Conservation (phyloP, 2,888 invertebrate genomes). For the Cybosia mesomella region DNA sequence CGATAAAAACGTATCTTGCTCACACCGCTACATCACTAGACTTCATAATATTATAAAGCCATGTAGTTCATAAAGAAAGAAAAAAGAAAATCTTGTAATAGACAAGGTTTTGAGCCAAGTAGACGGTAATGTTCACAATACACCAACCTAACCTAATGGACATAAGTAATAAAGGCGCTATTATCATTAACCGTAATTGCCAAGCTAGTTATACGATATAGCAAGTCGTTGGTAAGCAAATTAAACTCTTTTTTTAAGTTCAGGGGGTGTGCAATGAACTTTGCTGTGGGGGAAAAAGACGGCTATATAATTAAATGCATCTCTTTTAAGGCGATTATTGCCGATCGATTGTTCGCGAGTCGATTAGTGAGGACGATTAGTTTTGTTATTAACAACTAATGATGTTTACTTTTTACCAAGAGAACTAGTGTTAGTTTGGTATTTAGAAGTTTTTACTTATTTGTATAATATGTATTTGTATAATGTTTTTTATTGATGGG, state of each 20-base stretch:
- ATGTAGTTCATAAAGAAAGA: conserved; percentile 9
- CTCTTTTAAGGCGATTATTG: conserved; percentile 50
- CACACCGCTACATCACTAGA: background rate
- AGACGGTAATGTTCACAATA: conserved; percentile 55
- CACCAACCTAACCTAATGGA: conserved; percentile 61
- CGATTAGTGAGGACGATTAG: conserved; percentile 42
- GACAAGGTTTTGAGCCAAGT: conserved; percentile 33
- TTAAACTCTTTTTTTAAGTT: conserved; percentile 61
- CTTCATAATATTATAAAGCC: background rate
- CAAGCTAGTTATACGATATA: conserved; percentile 56
- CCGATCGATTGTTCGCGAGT: conserved; percentile 37
- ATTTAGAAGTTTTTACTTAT: background rate
- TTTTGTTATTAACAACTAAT: conserved; percentile 28
- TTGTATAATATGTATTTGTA: background rate
- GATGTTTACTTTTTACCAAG: conserved; percentile 25
- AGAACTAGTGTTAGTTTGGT: conserved; percentile 17
- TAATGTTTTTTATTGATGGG: background rate
- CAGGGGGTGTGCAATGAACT: conserved; percentile 57
- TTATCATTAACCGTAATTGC: conserved; percentile 77
- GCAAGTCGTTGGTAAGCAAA: conserved; percentile 58
- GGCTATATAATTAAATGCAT: conserved; percentile 50
- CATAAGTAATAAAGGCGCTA: conserved; percentile 70
- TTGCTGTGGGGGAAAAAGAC: conserved; percentile 39
- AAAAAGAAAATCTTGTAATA: conserved; percentile 18
- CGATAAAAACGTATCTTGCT: background rate